Evolutionary conservation across 2,113 vertebrate species (phyloP).

Genomic region (Elanus axillaris): DNA sequence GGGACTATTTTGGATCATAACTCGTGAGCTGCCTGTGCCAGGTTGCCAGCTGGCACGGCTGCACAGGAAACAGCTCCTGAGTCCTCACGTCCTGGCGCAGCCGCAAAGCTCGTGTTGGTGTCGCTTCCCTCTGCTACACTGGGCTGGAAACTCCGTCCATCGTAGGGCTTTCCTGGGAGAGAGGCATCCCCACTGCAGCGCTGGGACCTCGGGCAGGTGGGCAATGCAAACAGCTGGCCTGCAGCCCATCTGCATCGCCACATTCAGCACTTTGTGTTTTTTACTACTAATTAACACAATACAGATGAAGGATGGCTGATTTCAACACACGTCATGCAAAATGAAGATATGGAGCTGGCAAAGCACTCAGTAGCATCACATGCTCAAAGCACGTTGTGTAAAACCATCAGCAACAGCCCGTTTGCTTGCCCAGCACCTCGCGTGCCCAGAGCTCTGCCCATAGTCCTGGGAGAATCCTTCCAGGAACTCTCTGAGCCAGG

Average conservation of each 20-base stretch:
- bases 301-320: background rate
- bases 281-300: background rate
- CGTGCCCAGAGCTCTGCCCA: background rate
- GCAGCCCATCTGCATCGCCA: background rate
- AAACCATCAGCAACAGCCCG: background rate
- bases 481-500: background rate
- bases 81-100: accelerated
- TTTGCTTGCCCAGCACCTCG: background rate
- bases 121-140: accelerated
- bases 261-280: accelerated
- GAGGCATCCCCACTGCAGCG: accelerated
- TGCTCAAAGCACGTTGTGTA: background rate
- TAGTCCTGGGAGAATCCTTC: background rate
- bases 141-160: background rate
- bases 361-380: background rate
- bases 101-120: background rate
- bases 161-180: background rate
- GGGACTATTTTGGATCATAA: background rate
- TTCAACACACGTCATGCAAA: background rate
- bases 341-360: accelerated
- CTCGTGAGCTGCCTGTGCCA: background rate
- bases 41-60: background rate
- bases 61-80: background rate
- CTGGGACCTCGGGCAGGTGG: background rate
- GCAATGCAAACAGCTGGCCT: background rate